These are phyloP conservation scores for Phragmatobia fuliginosa DNA, from an alignment of 2,888 invertebrate species.

Conservation along the genomic window DNA sequence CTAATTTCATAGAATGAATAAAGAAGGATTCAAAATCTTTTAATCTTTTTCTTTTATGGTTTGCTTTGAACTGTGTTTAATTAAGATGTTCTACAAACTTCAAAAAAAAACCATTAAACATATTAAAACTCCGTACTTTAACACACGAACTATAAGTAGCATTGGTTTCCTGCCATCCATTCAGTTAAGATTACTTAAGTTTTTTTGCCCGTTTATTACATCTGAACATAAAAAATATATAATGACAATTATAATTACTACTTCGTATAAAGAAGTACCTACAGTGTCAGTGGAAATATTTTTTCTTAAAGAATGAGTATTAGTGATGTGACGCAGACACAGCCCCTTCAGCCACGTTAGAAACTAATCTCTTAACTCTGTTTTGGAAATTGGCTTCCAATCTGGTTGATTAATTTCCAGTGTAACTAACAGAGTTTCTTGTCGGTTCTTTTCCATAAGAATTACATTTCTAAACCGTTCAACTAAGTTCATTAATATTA, in stretches of 20 bases:
- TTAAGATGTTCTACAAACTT: not conserved
- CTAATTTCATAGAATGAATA: not conserved
- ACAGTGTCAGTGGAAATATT: too few relatives aligned
- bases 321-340: not conserved
- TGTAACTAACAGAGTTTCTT: too few relatives aligned
- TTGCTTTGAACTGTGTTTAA: not conserved
- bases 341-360: too few relatives aligned
- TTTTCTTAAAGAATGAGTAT: too few relatives aligned
- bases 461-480: too few relatives aligned
- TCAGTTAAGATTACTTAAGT: not conserved
- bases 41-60: not conserved
- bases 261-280: not conserved
- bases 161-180: not conserved
- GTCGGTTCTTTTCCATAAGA: too few relatives aligned
- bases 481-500: too few relatives aligned
- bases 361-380: too few relatives aligned
- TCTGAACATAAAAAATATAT: not conserved
- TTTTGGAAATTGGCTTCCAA: too few relatives aligned
- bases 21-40: not conserved
- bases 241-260: not conserved
- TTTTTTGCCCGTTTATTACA: not conserved
- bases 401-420: too few relatives aligned
- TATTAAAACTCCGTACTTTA: not conserved
- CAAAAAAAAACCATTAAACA: not conserved
- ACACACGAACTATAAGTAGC: not conserved